Evolutionary conservation across 2,797 vertebrate species (phyloP).

Genomic region (Crocodylus rhombifer): DNA sequence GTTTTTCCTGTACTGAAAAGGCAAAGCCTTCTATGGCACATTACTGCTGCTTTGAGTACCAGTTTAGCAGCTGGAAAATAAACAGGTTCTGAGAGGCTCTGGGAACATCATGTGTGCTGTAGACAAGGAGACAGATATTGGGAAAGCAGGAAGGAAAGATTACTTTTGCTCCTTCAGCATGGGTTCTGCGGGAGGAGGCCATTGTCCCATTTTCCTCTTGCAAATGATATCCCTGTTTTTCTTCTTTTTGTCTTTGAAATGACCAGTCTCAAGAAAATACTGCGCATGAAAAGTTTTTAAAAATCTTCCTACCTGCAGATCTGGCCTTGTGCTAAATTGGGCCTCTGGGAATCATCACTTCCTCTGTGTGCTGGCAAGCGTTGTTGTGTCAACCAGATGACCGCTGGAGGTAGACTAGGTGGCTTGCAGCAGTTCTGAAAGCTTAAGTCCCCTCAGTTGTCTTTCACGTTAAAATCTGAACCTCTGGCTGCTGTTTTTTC

Average conservation of each 20-base stretch:
- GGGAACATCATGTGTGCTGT: neutral
- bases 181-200: fast-evolving
- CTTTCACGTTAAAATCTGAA: neutral
- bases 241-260: neutral
- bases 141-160: neutral
- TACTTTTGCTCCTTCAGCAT: fast-evolving
- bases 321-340: neutral
- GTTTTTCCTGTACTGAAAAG: neutral
- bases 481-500: neutral
- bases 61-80: neutral
- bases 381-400: neutral
- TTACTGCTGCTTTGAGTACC: neutral
- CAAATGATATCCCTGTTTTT: fast-evolving
- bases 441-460: neutral
- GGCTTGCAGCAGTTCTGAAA: neutral
- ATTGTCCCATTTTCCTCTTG: fast-evolving
- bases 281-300: neutral
- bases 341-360: neutral
- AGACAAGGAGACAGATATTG: neutral
- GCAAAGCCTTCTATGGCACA: neutral
- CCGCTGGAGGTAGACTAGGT: neutral
- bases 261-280: neutral
- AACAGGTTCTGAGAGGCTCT: neutral
- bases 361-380: neutral
- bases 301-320: neutral